These are phyloP conservation scores for Furcula furcula DNA, from an alignment of 2,888 invertebrate species.

Conservation along the genomic window DNA sequence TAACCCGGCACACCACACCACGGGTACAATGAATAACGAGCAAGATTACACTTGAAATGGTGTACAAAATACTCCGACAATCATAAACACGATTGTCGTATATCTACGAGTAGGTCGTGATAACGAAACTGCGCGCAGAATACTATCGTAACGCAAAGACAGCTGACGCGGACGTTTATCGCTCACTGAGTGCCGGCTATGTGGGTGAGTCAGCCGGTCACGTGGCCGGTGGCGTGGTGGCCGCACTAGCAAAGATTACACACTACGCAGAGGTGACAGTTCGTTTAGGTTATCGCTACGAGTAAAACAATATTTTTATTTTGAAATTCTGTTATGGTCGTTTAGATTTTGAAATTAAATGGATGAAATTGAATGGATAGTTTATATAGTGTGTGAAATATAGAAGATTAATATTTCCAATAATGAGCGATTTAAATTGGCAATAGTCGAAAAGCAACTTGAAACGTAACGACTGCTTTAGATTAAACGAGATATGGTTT, in stretches of 20 bases:
- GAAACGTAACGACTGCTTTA: no score
- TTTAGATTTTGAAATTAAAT: no score
- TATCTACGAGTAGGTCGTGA: neutral
- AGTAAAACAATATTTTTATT: neutral
- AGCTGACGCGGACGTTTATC: constrained; percentile 42
- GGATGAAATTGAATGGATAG: no score
- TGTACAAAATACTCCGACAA: no score
- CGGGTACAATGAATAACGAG: no score
- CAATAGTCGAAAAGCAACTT: no score
- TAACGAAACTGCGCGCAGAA: neutral
- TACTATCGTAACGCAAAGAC: constrained; percentile 19
- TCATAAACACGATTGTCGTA: neutral
- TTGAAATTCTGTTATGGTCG: no score
- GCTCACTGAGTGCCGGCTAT: constrained; percentile 42
- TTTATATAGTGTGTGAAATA: no score
- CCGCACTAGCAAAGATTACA: constrained; percentile 32
- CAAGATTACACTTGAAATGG: no score
- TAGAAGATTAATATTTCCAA: no score
- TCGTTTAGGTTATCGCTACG: constrained; percentile 9
- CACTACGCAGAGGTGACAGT: constrained; percentile 13
- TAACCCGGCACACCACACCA: no score
- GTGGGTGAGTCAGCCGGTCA: constrained; percentile 41
- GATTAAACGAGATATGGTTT: neutral
- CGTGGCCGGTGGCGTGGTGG: constrained; percentile 40
- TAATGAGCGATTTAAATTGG: no score